Evolutionary conservation across 2,797 vertebrate genomes (phyloP), one percentile per base, ranked within the genome.

Genomic region (Liparis tanakae): DNA sequence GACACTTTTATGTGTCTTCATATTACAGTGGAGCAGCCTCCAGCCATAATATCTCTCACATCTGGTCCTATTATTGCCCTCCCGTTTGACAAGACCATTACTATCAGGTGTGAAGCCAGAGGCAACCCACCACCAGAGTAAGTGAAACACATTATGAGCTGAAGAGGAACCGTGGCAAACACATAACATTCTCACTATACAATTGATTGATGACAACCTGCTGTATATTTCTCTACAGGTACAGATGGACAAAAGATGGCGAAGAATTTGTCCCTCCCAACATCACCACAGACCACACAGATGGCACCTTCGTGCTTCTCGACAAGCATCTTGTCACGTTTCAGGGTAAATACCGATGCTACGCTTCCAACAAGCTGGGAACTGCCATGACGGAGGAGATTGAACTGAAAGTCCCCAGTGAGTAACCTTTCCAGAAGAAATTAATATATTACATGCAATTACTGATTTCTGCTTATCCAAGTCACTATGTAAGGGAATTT

Each of bases 61-160:
- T 79, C 89, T 37, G 78, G 91, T 72, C 90, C 91, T 12, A 82
- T 96, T 76, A 92, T 97, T 15, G 96, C 93, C 36, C 96, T 97
- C 83, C 96, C 96, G 14, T 95, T 94, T 17, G 96, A 98, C 44
- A 94, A 94, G 22, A 92, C 88, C 36, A 91, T 97, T 46, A 93
- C 89, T 9, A 89, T 99, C 48, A 94, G 87, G 61, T 99, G 98
- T 87, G 95, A 98, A 86, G 98, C 96, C 34, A 96, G 73, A 89
- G 98, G 97, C 76, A 99, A 98, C 77, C 98, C 98, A 0, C 89
- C 92, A 33, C 97, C 98, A 81, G 82, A 4, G 98, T 99, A 92
- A 96, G 97, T 95, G 37, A 39, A 6, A 36, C 10, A 58, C 51
- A 25, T 59, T n/a, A 25, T 17, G 4, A 18, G 59, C 10, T 39